phyloP scores from a whole-genome alignment of 2,797 vertebrate species.

The Distichodus sexfasciatus region DNA sequence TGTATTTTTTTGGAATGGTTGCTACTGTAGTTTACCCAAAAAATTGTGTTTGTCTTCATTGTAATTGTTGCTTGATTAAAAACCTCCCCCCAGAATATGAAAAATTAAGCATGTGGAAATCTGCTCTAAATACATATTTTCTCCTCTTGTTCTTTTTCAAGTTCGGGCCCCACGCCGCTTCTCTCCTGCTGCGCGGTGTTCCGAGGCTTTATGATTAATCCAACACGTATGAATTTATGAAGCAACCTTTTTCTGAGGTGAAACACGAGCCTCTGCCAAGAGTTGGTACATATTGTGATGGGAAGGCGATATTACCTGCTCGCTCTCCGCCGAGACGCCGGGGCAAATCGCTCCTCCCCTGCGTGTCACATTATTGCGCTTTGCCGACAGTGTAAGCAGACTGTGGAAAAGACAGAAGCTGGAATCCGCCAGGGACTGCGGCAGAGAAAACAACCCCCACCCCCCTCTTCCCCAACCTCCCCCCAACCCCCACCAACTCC shows the following conservation, averaged over 20 bases:
- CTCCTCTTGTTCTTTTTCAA: neutral
- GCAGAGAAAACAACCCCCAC: conserved; percentile 37
- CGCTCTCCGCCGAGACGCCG: neutral
- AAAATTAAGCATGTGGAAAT: neutral
- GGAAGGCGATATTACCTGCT: conserved; percentile 10
- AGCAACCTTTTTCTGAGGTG: neutral
- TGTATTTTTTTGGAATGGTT: too few relatives aligned
- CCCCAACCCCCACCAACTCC: too few relatives aligned
- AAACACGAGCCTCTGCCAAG: neutral
- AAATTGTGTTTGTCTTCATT: too few relatives aligned
- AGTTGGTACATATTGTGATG: neutral
- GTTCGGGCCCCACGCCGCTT: neutral
- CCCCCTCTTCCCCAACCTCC: too few relatives aligned
- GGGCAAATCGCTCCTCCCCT: conserved; percentile 1
- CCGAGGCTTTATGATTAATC: conserved; percentile 1
- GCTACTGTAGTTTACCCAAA: too few relatives aligned
- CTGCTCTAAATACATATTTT: neutral
- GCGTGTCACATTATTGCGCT: conserved; percentile 22
- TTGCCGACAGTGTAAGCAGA: conserved; percentile 17
- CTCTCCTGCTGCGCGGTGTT: neutral
- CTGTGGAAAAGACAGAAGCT: conserved; percentile 26
- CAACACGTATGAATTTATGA: conserved; percentile 4
- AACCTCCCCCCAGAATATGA: too few relatives aligned
- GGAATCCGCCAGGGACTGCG: conserved; percentile 20
- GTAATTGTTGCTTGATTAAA: too few relatives aligned